These are phyloP conservation scores for Paratilapia polleni DNA, from an alignment of 2,113 vertebrate species.

Conservation along the genomic window DNA sequence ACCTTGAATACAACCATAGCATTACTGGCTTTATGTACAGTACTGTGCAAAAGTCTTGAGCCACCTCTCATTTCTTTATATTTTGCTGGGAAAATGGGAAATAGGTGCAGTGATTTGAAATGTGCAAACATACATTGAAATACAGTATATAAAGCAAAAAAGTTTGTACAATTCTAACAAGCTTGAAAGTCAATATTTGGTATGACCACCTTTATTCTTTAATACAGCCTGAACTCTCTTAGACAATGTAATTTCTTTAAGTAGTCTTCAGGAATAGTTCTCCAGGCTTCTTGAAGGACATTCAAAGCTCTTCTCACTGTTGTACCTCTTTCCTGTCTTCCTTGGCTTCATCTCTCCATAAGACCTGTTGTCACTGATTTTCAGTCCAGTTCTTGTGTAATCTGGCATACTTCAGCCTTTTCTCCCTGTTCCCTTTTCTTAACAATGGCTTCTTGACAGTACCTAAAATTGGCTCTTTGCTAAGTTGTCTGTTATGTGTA, in stretches of 20 bases:
- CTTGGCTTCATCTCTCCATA: too few species aligned
- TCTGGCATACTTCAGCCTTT: too few species aligned
- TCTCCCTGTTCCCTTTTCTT: too few species aligned
- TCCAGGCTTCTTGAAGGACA: constrained; percentile 4
- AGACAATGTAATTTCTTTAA: too few species aligned
- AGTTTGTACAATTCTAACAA: constrained; percentile 3
- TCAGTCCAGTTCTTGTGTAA: too few species aligned
- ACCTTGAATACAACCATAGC: neutral
- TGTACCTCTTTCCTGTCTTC: too few species aligned
- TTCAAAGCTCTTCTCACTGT: neutral
- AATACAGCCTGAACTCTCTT: neutral
- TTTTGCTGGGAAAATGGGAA: neutral
- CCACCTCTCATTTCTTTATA: neutral
- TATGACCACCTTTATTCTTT: too few species aligned
- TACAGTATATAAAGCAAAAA: neutral
- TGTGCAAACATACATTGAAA: neutral
- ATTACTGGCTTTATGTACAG: neutral
- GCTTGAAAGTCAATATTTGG: neutral
- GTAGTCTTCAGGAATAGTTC: too few species aligned
- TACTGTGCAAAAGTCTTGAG: neutral
- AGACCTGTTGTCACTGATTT: too few species aligned
- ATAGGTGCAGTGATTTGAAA: neutral
- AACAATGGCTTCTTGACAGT: too few species aligned
- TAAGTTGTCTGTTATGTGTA: too few species aligned
- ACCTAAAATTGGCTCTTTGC: too few species aligned